Evolutionary conservation across 2,888 invertebrate species (phyloP).

Genomic region (Psylliodes chrysocephalus): DNA sequence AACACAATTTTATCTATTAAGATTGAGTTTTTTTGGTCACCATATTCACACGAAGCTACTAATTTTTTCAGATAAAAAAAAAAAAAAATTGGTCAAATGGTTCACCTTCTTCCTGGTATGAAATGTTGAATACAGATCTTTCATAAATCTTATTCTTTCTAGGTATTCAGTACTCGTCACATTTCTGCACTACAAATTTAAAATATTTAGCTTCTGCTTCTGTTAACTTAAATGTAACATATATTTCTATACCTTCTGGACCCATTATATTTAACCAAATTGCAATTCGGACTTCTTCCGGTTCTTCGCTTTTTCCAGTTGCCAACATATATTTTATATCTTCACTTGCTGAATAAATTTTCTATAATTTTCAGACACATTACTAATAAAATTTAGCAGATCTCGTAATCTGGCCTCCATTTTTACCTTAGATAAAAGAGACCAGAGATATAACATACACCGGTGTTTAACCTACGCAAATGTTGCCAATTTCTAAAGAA

Average conservation of each 20-base stretch:
- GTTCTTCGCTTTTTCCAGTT: slow-evolving; percentile 7
- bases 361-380: not conserved
- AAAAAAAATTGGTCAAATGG: slow-evolving; percentile 3
- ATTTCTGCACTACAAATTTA: not conserved
- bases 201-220: not conserved
- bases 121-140: slow-evolving; percentile 5
- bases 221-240: not conserved
- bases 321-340: slow-evolving; percentile 20
- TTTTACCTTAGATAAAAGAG: too few relatives aligned
- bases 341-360: not conserved
- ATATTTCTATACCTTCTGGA: slow-evolving; percentile 12
- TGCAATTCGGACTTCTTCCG: not conserved
- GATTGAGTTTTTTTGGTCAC: not conserved
- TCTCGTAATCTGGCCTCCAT: not conserved
- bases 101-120: not conserved
- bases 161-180: not conserved
- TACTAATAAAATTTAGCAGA: not conserved
- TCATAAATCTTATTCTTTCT: slow-evolving; percentile 10
- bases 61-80: slow-evolving; percentile 4
- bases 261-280: slow-evolving; percentile 7
- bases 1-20: not conserved
- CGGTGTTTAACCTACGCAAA: too few relatives aligned
- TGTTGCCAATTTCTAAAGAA: too few relatives aligned
- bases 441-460: too few relatives aligned
- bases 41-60: not conserved